A percentile compares a stretch with the other conserved stretches of the same genome.
Evolutionary conservation across 30 jellyfish, hydroid and myxozoan species (phyloP).

Genomic region (Turritopsis dohrnii): DNA sequence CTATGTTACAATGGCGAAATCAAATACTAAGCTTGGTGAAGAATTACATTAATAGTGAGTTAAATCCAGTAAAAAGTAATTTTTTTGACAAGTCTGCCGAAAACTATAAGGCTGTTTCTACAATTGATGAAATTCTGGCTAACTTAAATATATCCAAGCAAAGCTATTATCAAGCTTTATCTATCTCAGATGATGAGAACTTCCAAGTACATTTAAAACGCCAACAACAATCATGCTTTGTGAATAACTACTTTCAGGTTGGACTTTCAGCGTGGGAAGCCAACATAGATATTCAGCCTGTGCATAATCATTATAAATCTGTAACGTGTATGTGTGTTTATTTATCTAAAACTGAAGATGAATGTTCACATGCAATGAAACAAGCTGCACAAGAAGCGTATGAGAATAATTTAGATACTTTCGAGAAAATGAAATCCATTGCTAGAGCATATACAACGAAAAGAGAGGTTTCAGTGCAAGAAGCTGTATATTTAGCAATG

Average conservation of each 20-base stretch:
- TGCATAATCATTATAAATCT: neutral
- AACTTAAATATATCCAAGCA: neutral
- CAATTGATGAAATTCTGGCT: neutral
- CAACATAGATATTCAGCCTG: neutral
- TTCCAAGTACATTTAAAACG: slow-evolving; percentile 19
- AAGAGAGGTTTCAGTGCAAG: neutral
- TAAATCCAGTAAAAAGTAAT: no score
- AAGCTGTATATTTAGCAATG: neutral
- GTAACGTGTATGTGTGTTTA: neutral
- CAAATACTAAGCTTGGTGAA: no score
- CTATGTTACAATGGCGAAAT: no score
- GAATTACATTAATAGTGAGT: no score
- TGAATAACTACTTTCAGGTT: neutral
- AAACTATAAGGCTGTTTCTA: no score
- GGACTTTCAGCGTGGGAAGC: neutral
- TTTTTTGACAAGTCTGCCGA: no score
- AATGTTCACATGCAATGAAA: no score
- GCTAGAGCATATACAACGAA: neutral
- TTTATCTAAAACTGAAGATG: no score
- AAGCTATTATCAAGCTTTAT: neutral
- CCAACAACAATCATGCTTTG: neutral
- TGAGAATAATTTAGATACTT: neutral
- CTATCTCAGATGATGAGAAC: neutral
- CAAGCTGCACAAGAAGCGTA: slow-evolving; percentile 1
- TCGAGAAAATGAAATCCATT: neutral